A percentile compares a stretch with the other conserved stretches of the same genome.
Evolutionary conservation across 2,797 vertebrate genomes (phyloP).

Genomic region (Chloroceryle inda): DNA sequence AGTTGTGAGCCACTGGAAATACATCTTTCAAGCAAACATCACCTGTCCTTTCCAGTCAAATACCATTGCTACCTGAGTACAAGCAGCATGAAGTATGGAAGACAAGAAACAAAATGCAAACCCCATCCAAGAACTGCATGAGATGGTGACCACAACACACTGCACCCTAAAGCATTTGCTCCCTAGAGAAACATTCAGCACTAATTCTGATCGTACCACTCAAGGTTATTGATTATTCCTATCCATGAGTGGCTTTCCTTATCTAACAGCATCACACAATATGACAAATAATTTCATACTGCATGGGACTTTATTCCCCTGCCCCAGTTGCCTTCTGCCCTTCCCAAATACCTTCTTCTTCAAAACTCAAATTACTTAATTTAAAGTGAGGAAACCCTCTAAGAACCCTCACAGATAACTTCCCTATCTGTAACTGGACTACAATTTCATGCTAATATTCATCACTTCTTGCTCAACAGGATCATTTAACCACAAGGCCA

Average conservation of each 20-base stretch:
- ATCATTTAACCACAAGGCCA: neutral
- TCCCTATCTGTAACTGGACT: neutral
- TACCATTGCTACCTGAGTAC: neutral
- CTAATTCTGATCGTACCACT: neutral
- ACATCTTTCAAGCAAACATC: neutral
- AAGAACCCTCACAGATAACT: neutral
- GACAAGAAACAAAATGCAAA: neutral
- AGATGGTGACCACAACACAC: neutral
- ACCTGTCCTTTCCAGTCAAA: neutral
- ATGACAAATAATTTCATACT: neutral
- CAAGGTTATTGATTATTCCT: neutral
- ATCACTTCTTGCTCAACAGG: neutral
- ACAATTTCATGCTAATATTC: neutral
- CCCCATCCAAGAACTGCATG: neutral
- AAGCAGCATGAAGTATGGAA: neutral
- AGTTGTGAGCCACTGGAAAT: neutral
- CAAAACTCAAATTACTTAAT: neutral
- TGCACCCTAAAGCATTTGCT: neutral
- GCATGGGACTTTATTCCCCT: neutral
- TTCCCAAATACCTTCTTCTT: neutral
- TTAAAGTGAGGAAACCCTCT: neutral
- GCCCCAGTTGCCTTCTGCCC: neutral
- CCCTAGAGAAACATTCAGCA: neutral
- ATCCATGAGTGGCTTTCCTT: neutral
- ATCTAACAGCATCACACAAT: neutral